Evolutionary conservation across 2,113 vertebrate genomes (phyloP), one percentile per base, ranked within the genome.

Genomic region (Eurypyga helias): DNA sequence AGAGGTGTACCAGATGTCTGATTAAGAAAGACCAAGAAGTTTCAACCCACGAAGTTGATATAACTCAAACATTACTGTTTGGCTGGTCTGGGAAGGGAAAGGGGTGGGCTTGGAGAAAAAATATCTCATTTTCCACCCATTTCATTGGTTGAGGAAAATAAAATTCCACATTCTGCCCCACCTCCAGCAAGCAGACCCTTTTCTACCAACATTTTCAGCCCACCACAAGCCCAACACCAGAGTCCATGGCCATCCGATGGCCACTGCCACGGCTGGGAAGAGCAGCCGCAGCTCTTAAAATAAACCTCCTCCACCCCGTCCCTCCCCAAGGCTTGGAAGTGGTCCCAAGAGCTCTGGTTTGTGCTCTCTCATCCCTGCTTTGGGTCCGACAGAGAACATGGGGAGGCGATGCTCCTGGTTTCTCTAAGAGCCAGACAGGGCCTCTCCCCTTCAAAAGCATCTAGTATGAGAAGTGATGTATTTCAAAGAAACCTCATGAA

Each of bases 161-260:
- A 66, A 77, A 67, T 2, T 8, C 17, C 36, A 14, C n/a, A 3
- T 58, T 71, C 69, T 18, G 13, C n/a, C 21, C 31, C n/a, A n/a
- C n/a, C 41, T 13, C 11, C 45, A 14, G 33, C 28, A 17, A 7
- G 25, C 54, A 86, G 48, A 62, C 3, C 15, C 13, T 65, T 83
- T 54, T 7, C 54, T 64, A 75, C 12, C 13, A 31, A 41, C 9
- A 29, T 45, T 55, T 49, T 45, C 33, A 88, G 72, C 13, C 36
- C 9, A 1, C 6, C 45, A 28, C 48, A 54, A 81, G 34, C 61
- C 10, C 18, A n/a, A 5, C 28, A 11, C 1, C 34, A 61, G 28
- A 76, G n/a, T 43, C 48, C 0, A 0, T 5, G 26, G 70, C 46
- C 2, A 1, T 13, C 54, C 11, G 3, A 24, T 0, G 16, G 71